Conservation (phyloP, 2,113 vertebrate genomes). For the Daphoenositta chrysoptera region DNA sequence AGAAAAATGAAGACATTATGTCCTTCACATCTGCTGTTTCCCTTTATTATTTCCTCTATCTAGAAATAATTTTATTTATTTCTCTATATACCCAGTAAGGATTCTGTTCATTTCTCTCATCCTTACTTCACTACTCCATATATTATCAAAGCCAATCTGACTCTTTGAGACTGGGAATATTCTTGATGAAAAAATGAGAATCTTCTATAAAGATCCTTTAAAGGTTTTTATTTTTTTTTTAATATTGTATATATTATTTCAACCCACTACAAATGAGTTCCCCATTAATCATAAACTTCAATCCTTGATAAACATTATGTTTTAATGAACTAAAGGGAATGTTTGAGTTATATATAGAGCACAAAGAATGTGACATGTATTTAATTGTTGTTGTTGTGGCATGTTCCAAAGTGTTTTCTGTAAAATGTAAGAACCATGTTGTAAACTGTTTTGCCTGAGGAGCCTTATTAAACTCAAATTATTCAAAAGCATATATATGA, state of each 20-base stretch:
- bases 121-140: neutral
- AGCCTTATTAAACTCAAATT: neutral
- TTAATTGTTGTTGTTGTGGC: neutral
- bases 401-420: slow-evolving; percentile 7
- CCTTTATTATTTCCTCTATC: neutral
- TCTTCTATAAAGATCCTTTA: neutral
- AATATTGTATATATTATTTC: neutral
- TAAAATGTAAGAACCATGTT: slow-evolving; percentile 14
- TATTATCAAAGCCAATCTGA: neutral
- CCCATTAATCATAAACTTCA: neutral
- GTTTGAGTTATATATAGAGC: neutral
- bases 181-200: neutral
- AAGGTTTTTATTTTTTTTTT: neutral
- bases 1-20: neutral
- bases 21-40: neutral
- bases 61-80: neutral
- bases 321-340: neutral
- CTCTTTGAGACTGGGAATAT: neutral
- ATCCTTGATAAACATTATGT: neutral
- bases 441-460: neutral
- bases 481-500: neutral
- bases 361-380: neutral
- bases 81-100: neutral
- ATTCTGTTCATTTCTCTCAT: neutral
- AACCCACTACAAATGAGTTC: neutral